Conservation (phyloP, 1,140 invertebrate genomes). For the Rhynchophorus ferrugineus region DNA sequence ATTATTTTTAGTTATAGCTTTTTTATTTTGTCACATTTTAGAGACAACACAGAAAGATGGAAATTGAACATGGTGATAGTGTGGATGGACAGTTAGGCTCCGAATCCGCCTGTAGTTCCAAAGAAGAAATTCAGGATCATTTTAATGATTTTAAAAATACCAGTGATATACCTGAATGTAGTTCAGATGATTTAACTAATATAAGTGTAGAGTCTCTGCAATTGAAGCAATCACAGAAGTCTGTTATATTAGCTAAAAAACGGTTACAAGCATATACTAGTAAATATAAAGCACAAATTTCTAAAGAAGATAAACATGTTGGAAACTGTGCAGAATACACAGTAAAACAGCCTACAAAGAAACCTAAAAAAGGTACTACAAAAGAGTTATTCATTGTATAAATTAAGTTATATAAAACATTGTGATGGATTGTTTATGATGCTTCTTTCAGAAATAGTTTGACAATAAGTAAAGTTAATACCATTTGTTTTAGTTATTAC, state of each 20-base stretch:
- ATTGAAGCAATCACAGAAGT: constrained; percentile 12
- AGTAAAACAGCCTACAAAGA: constrained; percentile 10
- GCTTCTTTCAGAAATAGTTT: no score
- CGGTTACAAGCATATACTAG: constrained; percentile 35
- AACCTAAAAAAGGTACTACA: constrained; percentile 24
- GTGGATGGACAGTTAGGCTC: neutral
- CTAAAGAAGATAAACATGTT: constrained; percentile 13
- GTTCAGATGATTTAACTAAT: constrained; percentile 7
- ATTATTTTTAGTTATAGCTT: neutral
- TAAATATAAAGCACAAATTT: constrained; percentile 3
- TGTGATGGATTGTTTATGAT: no score
- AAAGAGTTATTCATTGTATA: no score
- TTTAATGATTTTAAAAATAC: constrained; percentile 1
- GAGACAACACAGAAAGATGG: neutral
- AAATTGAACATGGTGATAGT: neutral
- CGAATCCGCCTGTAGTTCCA: neutral
- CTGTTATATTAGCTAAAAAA: constrained; percentile 32
- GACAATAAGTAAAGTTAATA: no score
- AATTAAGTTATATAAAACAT: no score
- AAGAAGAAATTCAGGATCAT: neutral
- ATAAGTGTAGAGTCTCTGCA: neutral
- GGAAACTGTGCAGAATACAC: constrained; percentile 1
- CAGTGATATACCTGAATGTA: constrained; percentile 4
- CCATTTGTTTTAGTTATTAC: constrained; percentile 24
- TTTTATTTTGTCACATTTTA: neutral